Percentiles rank a stretch among this genome's conserved stretches.
Evolutionary conservation across 2,888 invertebrate genomes (phyloP).

Genomic region (Helicoverpa assulta): DNA sequence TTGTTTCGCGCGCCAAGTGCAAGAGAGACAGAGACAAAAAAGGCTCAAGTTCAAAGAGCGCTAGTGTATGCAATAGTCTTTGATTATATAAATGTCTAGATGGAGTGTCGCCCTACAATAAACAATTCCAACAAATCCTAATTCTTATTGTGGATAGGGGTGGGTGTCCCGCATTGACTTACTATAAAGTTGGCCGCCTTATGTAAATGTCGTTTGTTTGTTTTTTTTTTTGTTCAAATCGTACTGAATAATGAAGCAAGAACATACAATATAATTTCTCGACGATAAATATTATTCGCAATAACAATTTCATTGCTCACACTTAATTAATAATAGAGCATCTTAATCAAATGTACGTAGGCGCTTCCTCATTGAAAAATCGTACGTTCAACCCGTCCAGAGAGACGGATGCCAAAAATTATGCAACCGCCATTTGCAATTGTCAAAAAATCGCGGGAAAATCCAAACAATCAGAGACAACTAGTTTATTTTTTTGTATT

Average conservation of each 20-base stretch:
- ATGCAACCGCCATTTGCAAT: conserved; percentile 17
- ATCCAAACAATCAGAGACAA: conserved; percentile 25
- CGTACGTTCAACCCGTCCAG: conserved; percentile 18
- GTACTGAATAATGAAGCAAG: not conserved
- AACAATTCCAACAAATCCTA: too few species aligned
- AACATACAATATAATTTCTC: not conserved
- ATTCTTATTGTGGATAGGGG: too few species aligned
- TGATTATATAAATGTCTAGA: too few species aligned
- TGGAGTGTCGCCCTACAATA: too few species aligned
- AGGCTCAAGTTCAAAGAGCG: too few species aligned
- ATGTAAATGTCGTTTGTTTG: too few species aligned
- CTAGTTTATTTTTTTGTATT: conserved; percentile 22
- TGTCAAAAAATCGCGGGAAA: conserved; percentile 31
- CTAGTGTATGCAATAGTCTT: too few species aligned
- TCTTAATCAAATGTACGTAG: conserved; percentile 27
- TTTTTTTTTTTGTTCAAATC: too few species aligned
- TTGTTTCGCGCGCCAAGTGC: too few species aligned
- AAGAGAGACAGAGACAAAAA: too few species aligned
- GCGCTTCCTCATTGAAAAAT: conserved; percentile 29
- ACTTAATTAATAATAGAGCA: conserved; percentile 15
- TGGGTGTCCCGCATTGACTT: too few species aligned
- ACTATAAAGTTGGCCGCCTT: too few species aligned
- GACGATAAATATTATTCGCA: not conserved
- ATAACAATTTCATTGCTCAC: not conserved
- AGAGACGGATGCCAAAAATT: conserved; percentile 22